Conservation (phyloP, 2,797 vertebrate genomes). For the Chrysocyon brachyurus region DNA sequence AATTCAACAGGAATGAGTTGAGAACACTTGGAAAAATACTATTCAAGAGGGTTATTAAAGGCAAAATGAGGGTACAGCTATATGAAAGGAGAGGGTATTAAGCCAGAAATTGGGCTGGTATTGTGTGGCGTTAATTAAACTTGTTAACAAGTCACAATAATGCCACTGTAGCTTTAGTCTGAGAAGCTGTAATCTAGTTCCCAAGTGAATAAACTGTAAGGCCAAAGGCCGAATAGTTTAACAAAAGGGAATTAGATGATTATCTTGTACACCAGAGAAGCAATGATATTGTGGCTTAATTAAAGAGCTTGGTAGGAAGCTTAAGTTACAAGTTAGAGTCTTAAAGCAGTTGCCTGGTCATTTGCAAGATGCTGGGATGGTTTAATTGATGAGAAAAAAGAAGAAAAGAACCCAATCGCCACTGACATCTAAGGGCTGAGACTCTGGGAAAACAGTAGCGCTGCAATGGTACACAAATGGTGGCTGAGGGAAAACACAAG, state of each 20-base stretch:
- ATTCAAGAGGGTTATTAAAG: conserved; percentile 46
- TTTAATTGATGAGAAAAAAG: conserved; percentile 69
- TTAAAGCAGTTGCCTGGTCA: conserved; percentile 54
- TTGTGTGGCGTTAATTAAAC: conserved; percentile 77
- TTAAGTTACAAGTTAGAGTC: conserved; percentile 51
- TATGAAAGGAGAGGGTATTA: conserved; percentile 59
- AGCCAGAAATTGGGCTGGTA: conserved; percentile 27
- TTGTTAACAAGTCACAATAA: conserved; percentile 66
- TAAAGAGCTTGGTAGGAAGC: conserved; percentile 51
- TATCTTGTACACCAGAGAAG: conserved; percentile 79
- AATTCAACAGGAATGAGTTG: conserved; percentile 5
- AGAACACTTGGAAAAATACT: conserved; percentile 34
- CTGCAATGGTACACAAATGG: not conserved
- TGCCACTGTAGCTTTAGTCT: conserved; percentile 31
- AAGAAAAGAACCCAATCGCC: conserved; percentile 33
- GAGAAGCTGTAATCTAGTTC: conserved; percentile 68
- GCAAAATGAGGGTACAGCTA: not conserved
- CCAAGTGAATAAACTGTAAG: conserved; percentile 78
- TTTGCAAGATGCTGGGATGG: conserved; percentile 45
- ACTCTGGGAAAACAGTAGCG: not conserved
- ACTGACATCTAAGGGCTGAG: not conserved
- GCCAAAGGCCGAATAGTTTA: conserved; percentile 76
- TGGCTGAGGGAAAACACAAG: not conserved
- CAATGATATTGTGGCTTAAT: conserved; percentile 74
- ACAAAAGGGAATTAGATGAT: conserved; percentile 82